phyloP scores from a whole-genome alignment of 2,113 vertebrate genomes.

The Danionella cerebrum region DNA sequence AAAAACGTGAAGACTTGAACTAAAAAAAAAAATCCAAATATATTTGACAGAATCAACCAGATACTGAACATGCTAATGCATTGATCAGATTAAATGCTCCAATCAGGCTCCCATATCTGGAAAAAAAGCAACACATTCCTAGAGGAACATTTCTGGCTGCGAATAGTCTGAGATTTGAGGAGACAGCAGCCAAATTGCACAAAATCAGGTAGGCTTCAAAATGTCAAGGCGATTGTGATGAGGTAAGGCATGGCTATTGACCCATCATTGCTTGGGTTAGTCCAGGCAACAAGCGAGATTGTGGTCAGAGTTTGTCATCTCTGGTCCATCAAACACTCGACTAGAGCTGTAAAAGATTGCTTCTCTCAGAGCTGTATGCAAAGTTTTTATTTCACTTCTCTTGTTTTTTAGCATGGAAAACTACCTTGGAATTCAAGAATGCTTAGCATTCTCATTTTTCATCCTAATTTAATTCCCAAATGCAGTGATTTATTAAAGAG shows the following conservation, averaged over 20 bases:
- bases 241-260: conserved; percentile 9
- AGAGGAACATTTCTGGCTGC: background rate
- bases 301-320: conserved; percentile 2
- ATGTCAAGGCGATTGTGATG: conserved; percentile 10
- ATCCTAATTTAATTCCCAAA: background rate
- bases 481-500: background rate
- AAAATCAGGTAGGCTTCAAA: background rate
- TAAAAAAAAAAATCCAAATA: no score
- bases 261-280: conserved; percentile 4
- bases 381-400: no score
- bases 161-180: background rate
- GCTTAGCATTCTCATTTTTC: background rate
- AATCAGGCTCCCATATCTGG: background rate
- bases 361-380: no score
- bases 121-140: background rate
- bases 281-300: background rate
- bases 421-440: background rate
- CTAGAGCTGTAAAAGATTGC: background rate
- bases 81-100: no score
- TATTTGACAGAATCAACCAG: no score
- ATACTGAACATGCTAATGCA: no score
- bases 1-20: no score
- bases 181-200: conserved; percentile 13
- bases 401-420: background rate
- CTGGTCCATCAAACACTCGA: background rate